Evolutionary conservation across 1,140 invertebrate species (phyloP).

Genomic region (Brachionus rotundiformis): DNA sequence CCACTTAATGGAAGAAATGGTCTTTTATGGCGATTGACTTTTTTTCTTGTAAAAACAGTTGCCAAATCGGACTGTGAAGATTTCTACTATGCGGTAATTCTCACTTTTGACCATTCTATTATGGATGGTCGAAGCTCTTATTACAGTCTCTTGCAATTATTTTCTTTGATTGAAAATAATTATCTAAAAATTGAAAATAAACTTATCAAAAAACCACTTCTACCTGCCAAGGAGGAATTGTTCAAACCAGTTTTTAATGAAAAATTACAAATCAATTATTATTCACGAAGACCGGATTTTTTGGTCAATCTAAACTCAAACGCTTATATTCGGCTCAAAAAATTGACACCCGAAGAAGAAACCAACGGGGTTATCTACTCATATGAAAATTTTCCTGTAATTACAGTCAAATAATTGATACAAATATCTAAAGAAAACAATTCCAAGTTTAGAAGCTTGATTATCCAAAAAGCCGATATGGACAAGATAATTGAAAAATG

Average conservation of each 20-base stretch:
- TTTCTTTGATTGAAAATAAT: slow-evolving; percentile 43
- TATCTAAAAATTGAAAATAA: not conserved
- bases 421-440: slow-evolving; percentile 38
- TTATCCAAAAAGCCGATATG: not conserved
- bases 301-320: not conserved
- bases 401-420: slow-evolving; percentile 22
- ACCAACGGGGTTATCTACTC: not conserved
- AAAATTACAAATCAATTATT: not conserved
- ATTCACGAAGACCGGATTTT: not conserved
- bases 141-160: not conserved
- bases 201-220: not conserved
- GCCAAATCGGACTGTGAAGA: not conserved
- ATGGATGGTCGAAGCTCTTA: slow-evolving; percentile 43
- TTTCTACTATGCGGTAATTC: slow-evolving; percentile 5
- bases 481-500: slow-evolving; percentile 41
- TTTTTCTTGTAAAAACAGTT: slow-evolving; percentile 26
- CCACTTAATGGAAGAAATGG: not conserved
- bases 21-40: slow-evolving; percentile 41
- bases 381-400: not conserved
- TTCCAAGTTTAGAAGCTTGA: slow-evolving; percentile 34
- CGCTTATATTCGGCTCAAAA: slow-evolving; percentile 20
- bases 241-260: not conserved
- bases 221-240: slow-evolving; percentile 39
- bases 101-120: slow-evolving; percentile 46
- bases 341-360: slow-evolving; percentile 6